Base-by-base conservation (phyloP, 2,888 invertebrate species). In the Gisinianus flammeolus region DNA sequence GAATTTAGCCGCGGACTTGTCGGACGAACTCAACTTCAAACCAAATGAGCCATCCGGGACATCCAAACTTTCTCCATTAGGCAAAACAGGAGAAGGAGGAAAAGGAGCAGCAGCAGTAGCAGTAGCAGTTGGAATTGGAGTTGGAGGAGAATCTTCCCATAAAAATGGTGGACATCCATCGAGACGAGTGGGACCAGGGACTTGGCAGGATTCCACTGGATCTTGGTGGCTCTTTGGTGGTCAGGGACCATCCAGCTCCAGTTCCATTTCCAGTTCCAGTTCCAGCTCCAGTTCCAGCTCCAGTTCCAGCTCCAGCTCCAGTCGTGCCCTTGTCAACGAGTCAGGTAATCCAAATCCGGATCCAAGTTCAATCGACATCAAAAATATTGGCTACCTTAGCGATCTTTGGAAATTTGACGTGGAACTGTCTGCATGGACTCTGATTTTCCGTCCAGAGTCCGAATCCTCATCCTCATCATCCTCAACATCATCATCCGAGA, bases 191-290 rank as follows among this genome's bases (percentile, higher is more conserved):
- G 81, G 79, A 44, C 83, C 83, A 28, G 83, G 80, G 16, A 80
- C 80, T 58, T 83, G 83, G 83, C 81, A 77, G 12, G 79, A 78
- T 35, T 74, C 80, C 77, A 76, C 62, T 24, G 80, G 80, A 28
- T 79, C 80, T 74, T 85, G 84, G 85, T 85, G 82, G 82, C 68
- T 85, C 30, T 85, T 85, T 70, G 85, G 85, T 44, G 85, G 85
- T 12, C 81, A 82, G 73, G 79, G 78, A 12, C 76, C 79, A 44
- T 26, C 26, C 24, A 6, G 12, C 6, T 62, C 62, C 10, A 10
- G 10, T 56, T n/a, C 35, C 5, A 12, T 35, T 35, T 35, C 35
- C 35, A 5, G 6, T 8, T 35, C 12, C 35, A 35, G 35, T 12
- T 35, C 35, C 12, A 44, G 16, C 44, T 44, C 44, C 19, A 44